Conservation (phyloP, 2,797 vertebrate genomes). For the Emys orbicularis region DNA sequence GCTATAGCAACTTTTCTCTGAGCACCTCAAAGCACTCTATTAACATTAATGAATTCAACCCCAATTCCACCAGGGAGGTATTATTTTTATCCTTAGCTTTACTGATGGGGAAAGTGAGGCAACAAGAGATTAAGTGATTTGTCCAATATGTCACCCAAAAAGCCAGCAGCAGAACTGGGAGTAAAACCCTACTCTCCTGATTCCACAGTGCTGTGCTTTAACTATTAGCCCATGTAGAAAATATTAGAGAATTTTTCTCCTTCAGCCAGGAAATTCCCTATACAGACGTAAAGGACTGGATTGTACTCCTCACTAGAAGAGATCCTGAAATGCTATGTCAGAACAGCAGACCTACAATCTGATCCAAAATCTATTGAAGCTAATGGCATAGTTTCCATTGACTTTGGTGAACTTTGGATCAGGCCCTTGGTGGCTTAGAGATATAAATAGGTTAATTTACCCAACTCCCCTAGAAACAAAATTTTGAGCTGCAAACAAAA, state of each 20-base stretch:
- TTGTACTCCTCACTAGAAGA: conserved; percentile 14
- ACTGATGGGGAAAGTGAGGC: conserved; percentile 42
- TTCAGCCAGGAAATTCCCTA: background rate
- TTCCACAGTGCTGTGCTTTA: background rate
- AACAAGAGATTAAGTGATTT: conserved; percentile 35
- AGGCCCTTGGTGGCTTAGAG: conserved; percentile 62
- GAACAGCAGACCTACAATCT: conserved; percentile 58
- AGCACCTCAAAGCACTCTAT: conserved; percentile 14
- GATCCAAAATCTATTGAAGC: conserved; percentile 43
- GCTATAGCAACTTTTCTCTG: background rate
- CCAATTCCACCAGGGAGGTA: conserved; percentile 46
- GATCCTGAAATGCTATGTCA: conserved; percentile 34
- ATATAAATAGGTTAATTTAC: conserved; percentile 74
- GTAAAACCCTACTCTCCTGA: background rate
- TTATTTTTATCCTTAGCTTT: conserved; percentile 54
- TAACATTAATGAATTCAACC: conserved; percentile 44
- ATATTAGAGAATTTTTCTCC: background rate
- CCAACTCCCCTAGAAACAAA: conserved; percentile 73
- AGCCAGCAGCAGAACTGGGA: conserved; percentile 23
- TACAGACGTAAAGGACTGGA: background rate
- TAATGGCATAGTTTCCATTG: conserved; percentile 68
- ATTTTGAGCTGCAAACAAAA: conserved; percentile 72
- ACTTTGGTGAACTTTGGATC: conserved; percentile 69
- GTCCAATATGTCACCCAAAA: background rate
- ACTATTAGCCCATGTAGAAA: conserved; percentile 6